Evolutionary conservation across 2,888 invertebrate genomes (phyloP), one percentile per base, ranked within the genome.

Genomic region (Zaprionus bogoriensis): DNA sequence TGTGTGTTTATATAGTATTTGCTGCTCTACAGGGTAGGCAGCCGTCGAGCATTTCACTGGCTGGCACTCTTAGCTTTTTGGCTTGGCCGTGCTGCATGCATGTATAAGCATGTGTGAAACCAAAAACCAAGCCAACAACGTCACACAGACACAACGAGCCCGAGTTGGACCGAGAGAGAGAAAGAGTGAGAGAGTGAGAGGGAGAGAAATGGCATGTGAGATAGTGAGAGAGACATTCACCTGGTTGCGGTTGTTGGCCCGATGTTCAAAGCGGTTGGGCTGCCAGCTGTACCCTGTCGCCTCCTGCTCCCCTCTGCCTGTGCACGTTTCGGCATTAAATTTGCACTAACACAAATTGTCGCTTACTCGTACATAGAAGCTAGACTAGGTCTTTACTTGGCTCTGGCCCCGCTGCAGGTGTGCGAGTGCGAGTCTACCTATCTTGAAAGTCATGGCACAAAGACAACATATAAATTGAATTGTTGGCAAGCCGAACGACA

Each of bases 321-420:
- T 73, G 77, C 78, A 83, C 73, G 85, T 85, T 82, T 85, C 48
- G 83, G 77, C 80, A 81, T 81, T 81, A 81, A 81, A 81, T 86
- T 81, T 86, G 83, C 80, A 81, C 87, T 74, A 86, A 81, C 87
- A 86, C 86, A 81, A 81, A 81, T 86, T 81, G 87, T 83, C 87
- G 87, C 84, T 80, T 83, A 77, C 87, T 54, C 60, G 44, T 60
- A 63, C 58, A 77, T 38, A 51, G 42, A 23, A 25, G n/a, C 12
- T 17, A 12, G 17, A 22, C 12, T 17, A 12, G 17, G 22, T 6
- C 41, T 3, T 20, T 41, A n/a, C 4, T 5, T 12, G n/a, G 9
- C 12, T 12, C 19, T 50, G n/a, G n/a, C n/a, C 32, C 20, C 47
- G 46, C 32, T 28, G 28, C 27, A 20, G 22, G 28, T 44, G 9